Conservation (phyloP, 2,888 invertebrate genomes). For the Dysmachus trigonus region DNA sequence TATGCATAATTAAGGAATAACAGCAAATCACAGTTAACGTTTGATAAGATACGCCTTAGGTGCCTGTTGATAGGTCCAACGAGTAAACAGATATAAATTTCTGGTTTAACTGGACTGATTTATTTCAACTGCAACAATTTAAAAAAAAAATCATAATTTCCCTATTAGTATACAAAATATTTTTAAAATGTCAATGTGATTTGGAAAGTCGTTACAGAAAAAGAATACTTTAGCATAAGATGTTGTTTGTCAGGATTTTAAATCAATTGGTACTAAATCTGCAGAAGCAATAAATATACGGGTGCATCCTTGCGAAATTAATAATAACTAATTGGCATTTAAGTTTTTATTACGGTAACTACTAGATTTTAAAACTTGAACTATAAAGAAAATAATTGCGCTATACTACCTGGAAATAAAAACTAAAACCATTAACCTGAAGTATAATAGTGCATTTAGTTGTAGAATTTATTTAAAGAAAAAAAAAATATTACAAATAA, state of each 20-base stretch:
- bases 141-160: not conserved
- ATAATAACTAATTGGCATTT: not conserved
- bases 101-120: not conserved
- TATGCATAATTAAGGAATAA: not conserved
- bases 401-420: not conserved
- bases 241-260: not conserved
- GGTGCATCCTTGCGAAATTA: not conserved
- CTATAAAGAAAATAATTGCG: not conserved
- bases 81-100: not conserved
- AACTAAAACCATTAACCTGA: too few relatives aligned
- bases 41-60: not conserved
- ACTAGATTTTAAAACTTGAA: not conserved
- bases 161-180: not conserved
- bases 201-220: not conserved
- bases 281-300: not conserved
- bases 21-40: not conserved
- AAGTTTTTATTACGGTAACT: not conserved
- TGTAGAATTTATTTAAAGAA: too few relatives aligned
- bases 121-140: not conserved
- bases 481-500: too few relatives aligned
- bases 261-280: not conserved
- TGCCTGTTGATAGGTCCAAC: not conserved
- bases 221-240: not conserved
- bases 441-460: too few relatives aligned
- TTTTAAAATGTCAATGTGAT: not conserved